These are phyloP conservation scores for Macaca fascicularis DNA, from an alignment of 2,113 vertebrate genomes.

Conservation along the genomic window DNA sequence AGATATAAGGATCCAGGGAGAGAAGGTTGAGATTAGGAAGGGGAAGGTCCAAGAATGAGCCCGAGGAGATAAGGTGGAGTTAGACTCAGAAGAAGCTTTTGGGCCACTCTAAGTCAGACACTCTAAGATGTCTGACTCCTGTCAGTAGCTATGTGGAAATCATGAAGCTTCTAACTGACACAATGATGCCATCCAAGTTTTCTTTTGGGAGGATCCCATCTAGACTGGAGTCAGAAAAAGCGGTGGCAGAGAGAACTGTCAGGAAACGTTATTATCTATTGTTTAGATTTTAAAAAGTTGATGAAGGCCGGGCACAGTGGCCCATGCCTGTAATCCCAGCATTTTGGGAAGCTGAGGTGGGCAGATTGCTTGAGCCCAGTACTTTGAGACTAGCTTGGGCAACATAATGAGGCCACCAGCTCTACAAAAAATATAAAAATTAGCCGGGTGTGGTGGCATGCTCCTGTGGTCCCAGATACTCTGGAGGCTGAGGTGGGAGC, in stretches of 20 bases:
- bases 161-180: not conserved
- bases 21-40: not conserved
- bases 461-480: no score
- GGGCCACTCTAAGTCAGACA: not conserved
- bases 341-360: no score
- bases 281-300: not conserved
- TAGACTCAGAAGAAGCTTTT: not conserved
- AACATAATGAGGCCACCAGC: no score
- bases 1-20: not conserved
- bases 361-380: no score
- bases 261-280: not conserved
- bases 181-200: not conserved
- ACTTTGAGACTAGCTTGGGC: no score
- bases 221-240: slow-evolving; percentile 15
- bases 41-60: not conserved
- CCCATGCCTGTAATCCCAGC: no score
- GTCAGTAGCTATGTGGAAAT: not conserved
- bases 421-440: no score
- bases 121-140: not conserved
- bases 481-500: no score
- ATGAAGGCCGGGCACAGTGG: no score
- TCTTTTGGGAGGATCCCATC: not conserved
- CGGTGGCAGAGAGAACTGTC: not conserved
- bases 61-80: not conserved
- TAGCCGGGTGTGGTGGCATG: no score